phyloP scores from a whole-genome alignment of 2,888 invertebrate genomes.

The Yponomeuta malinellus region DNA sequence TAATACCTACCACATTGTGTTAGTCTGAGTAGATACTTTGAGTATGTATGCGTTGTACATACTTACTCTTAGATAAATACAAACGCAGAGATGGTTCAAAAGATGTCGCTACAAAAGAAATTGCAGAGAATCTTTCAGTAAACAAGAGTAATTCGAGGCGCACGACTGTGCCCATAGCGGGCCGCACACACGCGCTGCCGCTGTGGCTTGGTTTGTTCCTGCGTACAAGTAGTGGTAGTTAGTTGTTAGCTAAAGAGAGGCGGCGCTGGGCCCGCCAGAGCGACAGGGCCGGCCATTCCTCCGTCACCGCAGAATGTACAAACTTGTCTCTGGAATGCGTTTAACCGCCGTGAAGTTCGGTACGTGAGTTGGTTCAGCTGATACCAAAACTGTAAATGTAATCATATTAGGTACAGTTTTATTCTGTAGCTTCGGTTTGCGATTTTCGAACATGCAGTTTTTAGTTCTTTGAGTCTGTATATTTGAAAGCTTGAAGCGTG shows the following conservation, averaged over 20 bases:
- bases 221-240: too few relatives aligned
- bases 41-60: neutral
- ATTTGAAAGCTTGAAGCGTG: neutral
- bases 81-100: neutral
- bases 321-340: neutral
- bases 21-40: neutral
- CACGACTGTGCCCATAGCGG: neutral
- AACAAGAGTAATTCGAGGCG: slow-evolving; percentile 2
- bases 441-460: neutral
- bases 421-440: neutral
- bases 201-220: neutral
- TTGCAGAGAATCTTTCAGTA: slow-evolving; percentile 3
- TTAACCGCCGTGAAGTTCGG: neutral
- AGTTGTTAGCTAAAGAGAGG: too few relatives aligned
- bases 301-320: neutral
- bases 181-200: neutral
- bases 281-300: neutral
- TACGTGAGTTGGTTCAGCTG: too few relatives aligned
- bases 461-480: neutral
- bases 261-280: too few relatives aligned
- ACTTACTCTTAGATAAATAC: neutral
- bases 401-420: neutral
- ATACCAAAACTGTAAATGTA: neutral
- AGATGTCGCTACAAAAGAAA: neutral
- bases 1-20: neutral